Conservation (phyloP, 2,888 invertebrate species). For the Acleris cristana region DNA sequence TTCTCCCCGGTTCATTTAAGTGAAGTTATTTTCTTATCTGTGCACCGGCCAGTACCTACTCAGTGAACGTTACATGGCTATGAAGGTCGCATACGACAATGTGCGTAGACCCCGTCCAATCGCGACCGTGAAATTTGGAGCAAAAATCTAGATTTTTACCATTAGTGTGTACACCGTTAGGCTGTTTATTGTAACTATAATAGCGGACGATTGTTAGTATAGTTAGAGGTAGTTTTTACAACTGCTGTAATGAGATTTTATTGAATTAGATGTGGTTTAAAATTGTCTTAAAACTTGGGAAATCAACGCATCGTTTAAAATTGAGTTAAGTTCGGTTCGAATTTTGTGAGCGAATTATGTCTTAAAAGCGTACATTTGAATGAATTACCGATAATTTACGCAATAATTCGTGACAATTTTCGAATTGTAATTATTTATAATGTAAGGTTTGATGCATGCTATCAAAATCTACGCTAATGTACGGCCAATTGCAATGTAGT, state of each 20-base stretch:
- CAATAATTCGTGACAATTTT: conserved; percentile 6
- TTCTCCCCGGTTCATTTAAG: background rate
- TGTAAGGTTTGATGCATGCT: background rate
- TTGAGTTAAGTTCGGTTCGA: too few species aligned
- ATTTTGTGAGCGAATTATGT: too few species aligned
- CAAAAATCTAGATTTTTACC: conserved; percentile 65
- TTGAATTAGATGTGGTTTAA: too few species aligned
- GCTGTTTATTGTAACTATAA: conserved; percentile 41
- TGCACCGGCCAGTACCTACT: conserved; percentile 13
- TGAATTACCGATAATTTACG: background rate
- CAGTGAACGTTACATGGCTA: conserved; percentile 14
- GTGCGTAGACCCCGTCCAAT: conserved; percentile 44
- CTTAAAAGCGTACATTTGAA: too few species aligned
- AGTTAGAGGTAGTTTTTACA: background rate
- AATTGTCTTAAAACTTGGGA: too few species aligned
- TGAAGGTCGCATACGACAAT: conserved; percentile 35
- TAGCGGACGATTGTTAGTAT: conserved; percentile 28
- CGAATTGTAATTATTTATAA: background rate
- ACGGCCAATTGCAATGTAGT: conserved; percentile 5
- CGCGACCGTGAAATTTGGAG: conserved; percentile 66
- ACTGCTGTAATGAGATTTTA: too few species aligned
- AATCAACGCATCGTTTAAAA: too few species aligned
- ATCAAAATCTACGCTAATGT: conserved; percentile 3
- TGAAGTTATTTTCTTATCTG: conserved; percentile 20
- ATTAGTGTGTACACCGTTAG: conserved; percentile 47